Percentiles rank a stretch among this genome's conserved stretches.
phyloP scores from a whole-genome alignment of 2,888 invertebrate genomes.

The Drosophila borealis region DNA sequence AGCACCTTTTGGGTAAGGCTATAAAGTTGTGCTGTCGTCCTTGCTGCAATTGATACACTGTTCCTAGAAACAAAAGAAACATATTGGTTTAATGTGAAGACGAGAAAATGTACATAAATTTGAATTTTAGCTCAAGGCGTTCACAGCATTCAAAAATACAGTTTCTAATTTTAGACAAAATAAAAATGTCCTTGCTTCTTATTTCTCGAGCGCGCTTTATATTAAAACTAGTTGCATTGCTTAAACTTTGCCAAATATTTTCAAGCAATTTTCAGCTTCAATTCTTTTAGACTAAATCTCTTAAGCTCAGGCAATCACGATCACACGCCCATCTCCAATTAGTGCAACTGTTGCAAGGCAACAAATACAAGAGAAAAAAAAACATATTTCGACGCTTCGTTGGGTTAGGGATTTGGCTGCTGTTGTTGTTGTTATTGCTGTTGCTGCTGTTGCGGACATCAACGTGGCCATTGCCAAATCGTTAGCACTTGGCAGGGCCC shows the following conservation, averaged over 20 bases:
- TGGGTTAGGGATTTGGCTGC: constrained; percentile 41
- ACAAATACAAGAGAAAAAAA: constrained; percentile 22
- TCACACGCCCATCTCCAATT: constrained; percentile 54
- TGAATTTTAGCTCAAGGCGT: no score
- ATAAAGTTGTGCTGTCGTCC: no score
- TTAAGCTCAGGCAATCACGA: constrained; percentile 30
- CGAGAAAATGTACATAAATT: no score
- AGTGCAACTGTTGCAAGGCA: constrained; percentile 46
- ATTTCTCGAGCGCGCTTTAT: not conserved
- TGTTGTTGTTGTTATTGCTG: constrained; percentile 23
- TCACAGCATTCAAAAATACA: no score
- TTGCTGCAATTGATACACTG: no score
- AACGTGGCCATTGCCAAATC: constrained; percentile 73
- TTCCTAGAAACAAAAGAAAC: no score
- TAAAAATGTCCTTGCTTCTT: not conserved
- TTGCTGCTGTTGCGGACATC: constrained; percentile 34
- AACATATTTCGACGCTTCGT: constrained; percentile 33
- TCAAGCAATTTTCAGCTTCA: not conserved
- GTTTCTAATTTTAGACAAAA: not conserved
- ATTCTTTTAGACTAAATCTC: not conserved
- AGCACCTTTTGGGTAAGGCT: no score
- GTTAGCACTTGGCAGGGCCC: constrained; percentile 75
- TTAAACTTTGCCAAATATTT: not conserved
- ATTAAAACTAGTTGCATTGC: not conserved
- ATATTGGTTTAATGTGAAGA: no score